Conservation (phyloP, 2,113 vertebrate genomes). For the Baryphthengus martii region DNA sequence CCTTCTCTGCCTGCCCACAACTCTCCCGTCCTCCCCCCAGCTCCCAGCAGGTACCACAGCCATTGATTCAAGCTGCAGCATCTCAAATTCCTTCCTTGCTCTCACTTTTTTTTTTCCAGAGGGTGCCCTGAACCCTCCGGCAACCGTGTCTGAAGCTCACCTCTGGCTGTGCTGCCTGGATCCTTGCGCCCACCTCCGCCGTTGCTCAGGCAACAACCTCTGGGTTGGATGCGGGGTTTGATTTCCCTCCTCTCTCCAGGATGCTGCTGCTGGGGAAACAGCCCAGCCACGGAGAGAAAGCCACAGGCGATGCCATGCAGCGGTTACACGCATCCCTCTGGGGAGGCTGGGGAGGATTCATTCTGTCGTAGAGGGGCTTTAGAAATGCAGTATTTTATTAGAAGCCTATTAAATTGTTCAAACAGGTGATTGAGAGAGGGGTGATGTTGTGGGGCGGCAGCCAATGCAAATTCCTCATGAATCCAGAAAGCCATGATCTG, state of each 20-base stretch:
- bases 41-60: background rate
- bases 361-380: background rate
- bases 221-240: background rate
- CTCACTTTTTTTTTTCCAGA: background rate
- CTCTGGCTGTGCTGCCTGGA: background rate
- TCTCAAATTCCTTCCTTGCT: background rate
- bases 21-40: background rate
- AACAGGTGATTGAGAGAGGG: background rate
- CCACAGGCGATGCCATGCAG: fast-evolving
- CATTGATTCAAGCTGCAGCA: background rate
- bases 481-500: background rate
- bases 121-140: background rate
- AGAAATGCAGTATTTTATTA: background rate
- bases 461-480: background rate
- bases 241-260: background rate
- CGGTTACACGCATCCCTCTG: fast-evolving
- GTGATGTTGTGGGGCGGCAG: background rate
- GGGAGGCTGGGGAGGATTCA: background rate
- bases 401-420: background rate
- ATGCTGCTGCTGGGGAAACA: background rate
- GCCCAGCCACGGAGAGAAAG: background rate
- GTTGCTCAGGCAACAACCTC: constrained; percentile 67
- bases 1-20: background rate
- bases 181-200: background rate
- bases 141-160: background rate